Base-by-base conservation (phyloP, 2,797 vertebrate genomes). In the Parauchenoglanis ngamensis region DNA sequence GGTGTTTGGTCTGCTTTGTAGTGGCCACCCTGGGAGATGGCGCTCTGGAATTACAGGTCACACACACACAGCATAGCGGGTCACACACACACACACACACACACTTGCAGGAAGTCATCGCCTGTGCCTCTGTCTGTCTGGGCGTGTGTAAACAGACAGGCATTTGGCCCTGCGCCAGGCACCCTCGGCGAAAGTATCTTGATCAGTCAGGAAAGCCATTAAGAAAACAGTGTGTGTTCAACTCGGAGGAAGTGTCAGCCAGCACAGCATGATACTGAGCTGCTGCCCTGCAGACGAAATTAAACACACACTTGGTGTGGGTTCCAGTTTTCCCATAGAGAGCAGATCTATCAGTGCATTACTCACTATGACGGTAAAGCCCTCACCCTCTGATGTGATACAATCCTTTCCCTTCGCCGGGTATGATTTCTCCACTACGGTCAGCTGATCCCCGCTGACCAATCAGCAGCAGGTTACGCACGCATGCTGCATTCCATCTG, bases 401-500 rank as follows among this genome's bases (percentile, higher is more conserved):
- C 10, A 49, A 25, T 25, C 56, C 52, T 72, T 85, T 77, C 61
- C 83, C 65, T 44, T 72, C 44, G n/a, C 80, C 57, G 49, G 15
- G n/a, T 80, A 70, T 76, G 59, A 57, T 23, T 76, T 82, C 68
- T 82, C 84, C 57, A 73, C 68, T 68, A 61, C 28, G 46, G 80
- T 90, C 89, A 90, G 87, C 88, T 91, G 91, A 91, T 85, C 63
- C 21, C 17, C 40, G n/a, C 78, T 68, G 86, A 76, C 87, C 88
- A 89, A 87, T 88, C 78, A 84, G 85, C 79, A 83, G 46, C 31
- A 3, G 68, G n/a, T 75, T 85, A 76, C 68, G 7, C 84, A 83
- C 15, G 4, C 84, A 83, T 13, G 4, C 73, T 77, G 84, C 83
- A 87, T 91, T 92, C 90, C 87, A 79, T 70, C 80, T 59, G 79